phyloP scores from a whole-genome alignment of 2,113 vertebrate genomes.

The Tor tambroides region DNA sequence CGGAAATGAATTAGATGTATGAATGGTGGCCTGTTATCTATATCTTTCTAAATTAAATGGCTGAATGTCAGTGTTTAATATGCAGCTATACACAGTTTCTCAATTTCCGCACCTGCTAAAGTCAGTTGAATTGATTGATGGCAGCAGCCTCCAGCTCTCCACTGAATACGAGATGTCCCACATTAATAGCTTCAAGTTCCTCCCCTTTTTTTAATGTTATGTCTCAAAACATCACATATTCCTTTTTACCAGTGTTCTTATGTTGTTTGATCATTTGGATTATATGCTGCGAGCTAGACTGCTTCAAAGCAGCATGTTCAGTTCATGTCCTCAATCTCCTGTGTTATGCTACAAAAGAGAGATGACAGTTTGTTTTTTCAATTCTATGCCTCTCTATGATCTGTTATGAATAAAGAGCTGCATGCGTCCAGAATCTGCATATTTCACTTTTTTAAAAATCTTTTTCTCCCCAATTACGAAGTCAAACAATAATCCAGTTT shows the following conservation, averaged over 20 bases:
- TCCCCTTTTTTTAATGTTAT: not conserved
- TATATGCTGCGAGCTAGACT: not conserved
- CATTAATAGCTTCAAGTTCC: not conserved
- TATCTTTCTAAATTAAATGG: constrained; percentile 7
- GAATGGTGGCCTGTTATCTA: not conserved
- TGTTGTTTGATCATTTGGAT: constrained; percentile 7
- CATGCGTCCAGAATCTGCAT: no score
- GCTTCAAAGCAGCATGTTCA: not conserved
- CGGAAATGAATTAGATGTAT: not conserved
- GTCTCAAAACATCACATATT: not conserved
- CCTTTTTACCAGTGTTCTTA: constrained; percentile 14
- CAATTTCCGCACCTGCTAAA: constrained; percentile 17
- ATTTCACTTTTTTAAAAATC: no score
- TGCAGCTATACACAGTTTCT: constrained; percentile 11
- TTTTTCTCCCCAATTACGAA: no score
- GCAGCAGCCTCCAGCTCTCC: not conserved
- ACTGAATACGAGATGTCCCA: not conserved
- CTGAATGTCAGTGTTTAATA: constrained; percentile 8
- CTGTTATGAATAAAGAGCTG: no score
- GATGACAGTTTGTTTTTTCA: not conserved
- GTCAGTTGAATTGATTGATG: constrained; percentile 2
- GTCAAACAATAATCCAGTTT: no score
- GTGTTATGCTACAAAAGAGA: not conserved
- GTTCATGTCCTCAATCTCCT: constrained; percentile 1
- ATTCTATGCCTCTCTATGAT: not conserved